phyloP scores from a whole-genome alignment of 2,888 invertebrate genomes.

The Cephonodes hylas region DNA sequence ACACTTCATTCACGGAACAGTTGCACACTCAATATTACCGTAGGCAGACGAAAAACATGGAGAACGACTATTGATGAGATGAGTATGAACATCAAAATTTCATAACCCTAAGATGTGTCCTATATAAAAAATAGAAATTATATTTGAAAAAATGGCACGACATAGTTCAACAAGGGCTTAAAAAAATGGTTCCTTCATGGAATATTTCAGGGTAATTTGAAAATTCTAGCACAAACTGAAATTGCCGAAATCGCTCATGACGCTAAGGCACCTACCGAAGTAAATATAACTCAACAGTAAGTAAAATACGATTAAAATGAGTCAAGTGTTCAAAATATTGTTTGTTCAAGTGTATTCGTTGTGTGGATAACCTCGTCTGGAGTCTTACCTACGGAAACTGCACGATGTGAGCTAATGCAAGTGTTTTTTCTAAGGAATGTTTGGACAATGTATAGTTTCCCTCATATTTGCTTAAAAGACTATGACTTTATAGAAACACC shows the following conservation, averaged over 20 bases:
- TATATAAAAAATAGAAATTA: too few species aligned
- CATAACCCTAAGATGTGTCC: too few species aligned
- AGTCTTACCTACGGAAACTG: slow-evolving; percentile 4
- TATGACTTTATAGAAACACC: not conserved
- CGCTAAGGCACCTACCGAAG: not conserved
- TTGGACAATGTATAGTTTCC: not conserved
- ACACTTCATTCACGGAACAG: too few species aligned
- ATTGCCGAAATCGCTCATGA: not conserved
- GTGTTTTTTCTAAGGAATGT: not conserved
- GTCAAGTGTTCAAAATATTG: slow-evolving; percentile 16
- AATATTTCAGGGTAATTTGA: too few species aligned
- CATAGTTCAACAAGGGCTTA: too few species aligned
- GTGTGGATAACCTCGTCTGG: slow-evolving; percentile 16
- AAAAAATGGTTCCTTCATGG: too few species aligned
- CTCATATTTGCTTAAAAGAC: not conserved
- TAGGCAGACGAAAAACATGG: too few species aligned
- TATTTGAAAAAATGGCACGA: too few species aligned
- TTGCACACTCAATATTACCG: too few species aligned
- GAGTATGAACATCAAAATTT: too few species aligned
- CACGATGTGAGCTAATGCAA: not conserved
- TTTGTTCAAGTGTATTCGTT: slow-evolving; percentile 28
- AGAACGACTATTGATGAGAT: too few species aligned
- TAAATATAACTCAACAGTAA: not conserved
- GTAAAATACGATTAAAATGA: slow-evolving; percentile 9
- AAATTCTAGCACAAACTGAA: not conserved